A percentile compares a stretch with the other conserved stretches of the same genome.
phyloP scores from a whole-genome alignment of 1,140 invertebrate genomes.

The Arion vulgaris region DNA sequence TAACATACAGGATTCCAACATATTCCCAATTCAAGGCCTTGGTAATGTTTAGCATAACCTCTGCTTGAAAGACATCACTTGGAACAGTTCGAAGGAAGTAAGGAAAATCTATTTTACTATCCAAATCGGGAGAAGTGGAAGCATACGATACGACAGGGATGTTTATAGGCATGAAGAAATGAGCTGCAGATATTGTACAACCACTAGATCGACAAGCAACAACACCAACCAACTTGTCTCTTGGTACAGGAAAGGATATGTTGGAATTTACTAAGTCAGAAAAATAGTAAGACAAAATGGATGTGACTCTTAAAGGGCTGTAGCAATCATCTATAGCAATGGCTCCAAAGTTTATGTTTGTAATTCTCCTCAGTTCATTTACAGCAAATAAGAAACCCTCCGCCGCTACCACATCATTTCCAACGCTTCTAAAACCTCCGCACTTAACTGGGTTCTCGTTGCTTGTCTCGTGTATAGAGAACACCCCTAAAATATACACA shows the following conservation, averaged over 20 bases:
- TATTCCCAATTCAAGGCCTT: slow-evolving; percentile 69
- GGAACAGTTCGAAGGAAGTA: slow-evolving; percentile 68
- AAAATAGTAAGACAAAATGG: slow-evolving; percentile 53
- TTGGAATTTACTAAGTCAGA: slow-evolving; percentile 33
- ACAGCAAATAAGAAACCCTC: slow-evolving; percentile 61
- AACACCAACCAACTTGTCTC: slow-evolving; percentile 54
- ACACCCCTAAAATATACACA: slow-evolving; percentile 59
- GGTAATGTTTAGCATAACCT: slow-evolving; percentile 80
- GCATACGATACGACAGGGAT: slow-evolving; percentile 77
- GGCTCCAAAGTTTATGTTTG: slow-evolving; percentile 58
- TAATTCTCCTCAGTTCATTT: slow-evolving; percentile 41
- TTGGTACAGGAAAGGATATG: slow-evolving; percentile 4
- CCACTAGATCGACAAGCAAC: slow-evolving; percentile 60
- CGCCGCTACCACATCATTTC: slow-evolving; percentile 51
- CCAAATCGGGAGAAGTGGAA: slow-evolving; percentile 60
- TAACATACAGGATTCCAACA: slow-evolving; percentile 61
- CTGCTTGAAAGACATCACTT: slow-evolving; percentile 76
- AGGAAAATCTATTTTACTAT: slow-evolving; percentile 62
- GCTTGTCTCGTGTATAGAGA: slow-evolving; percentile 57
- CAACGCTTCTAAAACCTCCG: slow-evolving; percentile 47
- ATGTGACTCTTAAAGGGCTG: slow-evolving; percentile 50
- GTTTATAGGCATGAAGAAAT: slow-evolving; percentile 57
- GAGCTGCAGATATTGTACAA: slow-evolving; percentile 54
- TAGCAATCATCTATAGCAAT: slow-evolving; percentile 67
- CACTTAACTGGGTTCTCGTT: slow-evolving; percentile 53